phyloP scores from a whole-genome alignment of 2,113 vertebrate species.

The Osmerus mordax region DNA sequence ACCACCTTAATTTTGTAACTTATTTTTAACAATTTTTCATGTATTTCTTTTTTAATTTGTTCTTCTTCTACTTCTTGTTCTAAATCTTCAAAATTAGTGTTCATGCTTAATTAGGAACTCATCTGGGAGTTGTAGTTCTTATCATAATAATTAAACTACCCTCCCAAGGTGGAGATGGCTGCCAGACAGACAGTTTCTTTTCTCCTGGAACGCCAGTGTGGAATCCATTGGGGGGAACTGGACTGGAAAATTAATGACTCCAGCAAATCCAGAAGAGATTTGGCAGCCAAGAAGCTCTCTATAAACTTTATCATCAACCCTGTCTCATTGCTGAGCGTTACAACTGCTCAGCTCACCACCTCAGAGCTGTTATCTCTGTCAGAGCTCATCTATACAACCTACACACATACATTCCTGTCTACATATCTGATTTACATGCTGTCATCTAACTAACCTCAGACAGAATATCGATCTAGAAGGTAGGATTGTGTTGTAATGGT shows the following conservation, averaged over 20 bases:
- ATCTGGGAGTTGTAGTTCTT: conserved; percentile 13
- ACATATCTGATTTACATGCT: too few relatives aligned
- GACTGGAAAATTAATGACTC: conserved; percentile 64
- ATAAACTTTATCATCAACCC: conserved; percentile 18
- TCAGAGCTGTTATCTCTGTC: too few relatives aligned
- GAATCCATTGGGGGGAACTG: conserved; percentile 57
- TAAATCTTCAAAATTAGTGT: conserved; percentile 31
- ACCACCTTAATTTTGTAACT: conserved; percentile 3
- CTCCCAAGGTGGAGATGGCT: conserved; percentile 5
- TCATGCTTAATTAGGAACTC: conserved; percentile 37
- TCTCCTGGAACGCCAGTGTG: conserved; percentile 51
- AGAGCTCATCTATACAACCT: too few relatives aligned
- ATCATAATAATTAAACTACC: conserved; percentile 39
- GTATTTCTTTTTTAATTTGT: too few relatives aligned
- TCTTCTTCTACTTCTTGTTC: too few relatives aligned
- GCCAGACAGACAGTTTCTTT: conserved; percentile 26
- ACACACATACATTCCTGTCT: too few relatives aligned
- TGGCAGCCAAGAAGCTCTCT: conserved; percentile 33
- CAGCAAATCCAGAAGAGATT: conserved; percentile 45
- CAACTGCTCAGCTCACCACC: too few relatives aligned
- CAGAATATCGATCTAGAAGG: too few relatives aligned
- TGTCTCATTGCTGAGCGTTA: not conserved
- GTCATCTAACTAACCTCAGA: too few relatives aligned
- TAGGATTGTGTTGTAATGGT: too few relatives aligned
- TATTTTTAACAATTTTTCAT: too few relatives aligned